Evolutionary conservation across 2,888 invertebrate species (phyloP).

Genomic region (Eugnorisma glareosa): DNA sequence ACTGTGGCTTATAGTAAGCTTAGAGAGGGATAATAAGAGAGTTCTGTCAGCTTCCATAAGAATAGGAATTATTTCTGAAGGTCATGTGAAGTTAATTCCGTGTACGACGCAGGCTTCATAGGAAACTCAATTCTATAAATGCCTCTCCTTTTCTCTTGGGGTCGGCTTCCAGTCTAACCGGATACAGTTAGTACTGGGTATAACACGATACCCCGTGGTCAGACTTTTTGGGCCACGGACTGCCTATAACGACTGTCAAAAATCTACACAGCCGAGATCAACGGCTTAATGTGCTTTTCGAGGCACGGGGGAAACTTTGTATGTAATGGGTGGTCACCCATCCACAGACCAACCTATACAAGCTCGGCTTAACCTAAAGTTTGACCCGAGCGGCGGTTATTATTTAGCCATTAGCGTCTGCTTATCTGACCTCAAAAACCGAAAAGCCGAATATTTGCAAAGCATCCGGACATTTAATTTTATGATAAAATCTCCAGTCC

Average conservation of each 20-base stretch:
- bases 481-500: neutral
- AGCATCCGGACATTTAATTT: neutral
- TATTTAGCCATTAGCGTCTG: too few relatives aligned
- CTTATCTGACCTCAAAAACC: neutral
- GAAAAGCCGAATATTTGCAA: neutral
- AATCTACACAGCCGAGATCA: too few relatives aligned
- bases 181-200: too few relatives aligned
- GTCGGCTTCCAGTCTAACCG: neutral
- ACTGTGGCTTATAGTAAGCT: neutral
- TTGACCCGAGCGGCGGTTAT: too few relatives aligned
- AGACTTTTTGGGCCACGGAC: too few relatives aligned
- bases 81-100: neutral
- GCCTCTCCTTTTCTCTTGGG: neutral
- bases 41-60: neutral
- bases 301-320: too few relatives aligned
- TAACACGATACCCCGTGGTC: too few relatives aligned
- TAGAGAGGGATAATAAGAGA: neutral
- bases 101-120: neutral
- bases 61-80: neutral
- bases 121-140: neutral
- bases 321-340: too few relatives aligned
- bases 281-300: too few relatives aligned
- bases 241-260: too few relatives aligned
- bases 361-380: too few relatives aligned
- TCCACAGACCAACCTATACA: too few relatives aligned